Base-by-base conservation (phyloP, 2,113 vertebrate species). In the Saguinus imperator region DNA sequence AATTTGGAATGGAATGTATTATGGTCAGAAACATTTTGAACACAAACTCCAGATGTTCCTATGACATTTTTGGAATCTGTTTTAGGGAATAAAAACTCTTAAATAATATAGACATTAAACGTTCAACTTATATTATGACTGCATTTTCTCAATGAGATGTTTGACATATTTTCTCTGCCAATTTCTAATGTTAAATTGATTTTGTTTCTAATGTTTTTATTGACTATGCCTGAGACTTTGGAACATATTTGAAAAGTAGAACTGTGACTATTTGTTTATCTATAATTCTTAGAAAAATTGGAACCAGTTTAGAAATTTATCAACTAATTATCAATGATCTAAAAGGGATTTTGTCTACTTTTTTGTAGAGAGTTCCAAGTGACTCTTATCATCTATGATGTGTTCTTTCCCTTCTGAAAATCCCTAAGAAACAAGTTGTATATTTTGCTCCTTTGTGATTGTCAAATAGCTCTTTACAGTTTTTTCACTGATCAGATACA, bases 321-420 rank as follows among this genome's bases (percentile, higher is more conserved):
- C 17, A 79, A 6, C 7, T 64, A 50, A 76, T 66, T 79, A 50
- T 84, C 58, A 61, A 94, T 77, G 8, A 2, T 84, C 48, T 94
- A 21, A 81, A 94, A 45, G 16, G 5, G 45, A 48, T 87, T 75
- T 93, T 86, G 6, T 4, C n/a, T 37, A n/a, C 18, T 2, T 50
- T 80, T 94, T 85, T 68, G 20, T 77, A 58, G 0, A 40, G 37
- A 13, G 25, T 4, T 16, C 37, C 40, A 89, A 58, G 37, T 57
- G 14, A 6, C 6, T 92, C 2, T 45, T 58, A 52, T 1, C 11
- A 35, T 58, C 23, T 35, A 32, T 6, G 4, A 14, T 25, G n/a
- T 95, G 5, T 79, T 87, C 37, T 84, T 96, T 91, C 25, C 66
- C 35, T 91, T 91, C 50, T 76, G 35, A 72, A 77, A 91, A 66